These are phyloP conservation scores for Plotosus lineatus DNA, from an alignment of 2,113 vertebrate genomes.

Conservation along the genomic window DNA sequence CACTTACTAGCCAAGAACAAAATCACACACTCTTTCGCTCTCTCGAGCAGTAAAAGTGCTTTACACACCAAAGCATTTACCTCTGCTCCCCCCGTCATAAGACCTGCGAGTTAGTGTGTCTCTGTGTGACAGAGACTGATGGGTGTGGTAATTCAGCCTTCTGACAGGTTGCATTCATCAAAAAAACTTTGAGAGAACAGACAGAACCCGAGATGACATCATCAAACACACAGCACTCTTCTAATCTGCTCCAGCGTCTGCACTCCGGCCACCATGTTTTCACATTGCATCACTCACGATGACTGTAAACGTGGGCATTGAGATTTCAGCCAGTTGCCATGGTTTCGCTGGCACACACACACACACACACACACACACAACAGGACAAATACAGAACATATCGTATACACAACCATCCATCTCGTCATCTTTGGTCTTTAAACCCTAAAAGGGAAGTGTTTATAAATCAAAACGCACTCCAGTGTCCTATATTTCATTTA, in stretches of 20 bases:
- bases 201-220: background rate
- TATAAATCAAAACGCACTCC: background rate
- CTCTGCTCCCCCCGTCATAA: background rate
- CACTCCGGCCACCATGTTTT: background rate
- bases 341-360: constrained; percentile 8
- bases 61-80: background rate
- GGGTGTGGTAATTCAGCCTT: background rate
- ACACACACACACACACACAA: background rate
- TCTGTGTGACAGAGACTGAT: background rate
- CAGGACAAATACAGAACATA: background rate
- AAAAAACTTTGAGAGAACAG: background rate
- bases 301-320: background rate
- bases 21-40: background rate
- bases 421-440: background rate
- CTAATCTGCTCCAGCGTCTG: background rate
- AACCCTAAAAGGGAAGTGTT: background rate
- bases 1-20: background rate
- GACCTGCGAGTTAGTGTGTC: background rate
- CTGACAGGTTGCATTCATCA: background rate
- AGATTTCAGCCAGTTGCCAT: constrained; percentile 3
- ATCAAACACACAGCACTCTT: background rate
- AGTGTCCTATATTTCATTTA: background rate
- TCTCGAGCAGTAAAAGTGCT: background rate
- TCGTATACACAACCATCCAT: background rate
- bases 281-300: background rate